phyloP scores from a whole-genome alignment of 1,140 invertebrate species.

The Capitella teleta region DNA sequence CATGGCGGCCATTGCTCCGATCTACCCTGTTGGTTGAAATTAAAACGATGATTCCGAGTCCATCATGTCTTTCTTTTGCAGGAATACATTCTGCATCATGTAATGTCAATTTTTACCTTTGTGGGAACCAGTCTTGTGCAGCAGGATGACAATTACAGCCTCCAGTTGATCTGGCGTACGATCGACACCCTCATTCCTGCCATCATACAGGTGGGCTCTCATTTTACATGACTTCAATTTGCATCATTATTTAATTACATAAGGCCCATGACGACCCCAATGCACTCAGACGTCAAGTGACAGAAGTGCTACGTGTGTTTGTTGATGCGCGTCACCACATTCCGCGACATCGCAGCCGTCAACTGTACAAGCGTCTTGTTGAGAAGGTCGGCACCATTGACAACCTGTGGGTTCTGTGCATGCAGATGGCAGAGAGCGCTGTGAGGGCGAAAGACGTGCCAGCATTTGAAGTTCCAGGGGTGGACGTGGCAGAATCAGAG shows the following conservation, averaged over 20 bases:
- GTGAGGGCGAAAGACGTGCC: slow-evolving; percentile 17
- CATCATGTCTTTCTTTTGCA: slow-evolving; percentile 19
- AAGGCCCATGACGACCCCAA: not conserved
- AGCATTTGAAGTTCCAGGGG: not conserved
- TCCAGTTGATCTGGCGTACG: slow-evolving; percentile 81
- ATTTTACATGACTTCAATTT: too few species aligned
- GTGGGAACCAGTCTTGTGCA: slow-evolving; percentile 83
- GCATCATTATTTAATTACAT: too few species aligned
- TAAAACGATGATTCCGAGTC: not conserved
- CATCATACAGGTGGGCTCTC: slow-evolving; percentile 50
- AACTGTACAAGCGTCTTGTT: slow-evolving; percentile 68
- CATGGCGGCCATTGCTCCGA: slow-evolving; percentile 59
- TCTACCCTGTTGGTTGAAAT: slow-evolving; percentile 49
- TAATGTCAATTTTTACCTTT: slow-evolving; percentile 91
- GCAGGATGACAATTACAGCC: slow-evolving; percentile 78
- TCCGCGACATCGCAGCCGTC: slow-evolving; percentile 70
- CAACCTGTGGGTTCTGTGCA: slow-evolving; percentile 51
- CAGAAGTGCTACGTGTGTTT: slow-evolving; percentile 66
- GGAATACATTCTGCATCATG: slow-evolving; percentile 74
- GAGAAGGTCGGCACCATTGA: slow-evolving; percentile 49
- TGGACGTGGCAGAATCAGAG: slow-evolving; percentile 1
- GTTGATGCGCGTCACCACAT: slow-evolving; percentile 77
- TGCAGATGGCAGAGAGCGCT: slow-evolving; percentile 33
- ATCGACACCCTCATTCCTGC: slow-evolving; percentile 81
- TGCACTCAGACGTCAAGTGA: slow-evolving; percentile 1